Evolutionary conservation across 2,797 vertebrate genomes (phyloP).

Genomic region (Phoeniculus purpureus): DNA sequence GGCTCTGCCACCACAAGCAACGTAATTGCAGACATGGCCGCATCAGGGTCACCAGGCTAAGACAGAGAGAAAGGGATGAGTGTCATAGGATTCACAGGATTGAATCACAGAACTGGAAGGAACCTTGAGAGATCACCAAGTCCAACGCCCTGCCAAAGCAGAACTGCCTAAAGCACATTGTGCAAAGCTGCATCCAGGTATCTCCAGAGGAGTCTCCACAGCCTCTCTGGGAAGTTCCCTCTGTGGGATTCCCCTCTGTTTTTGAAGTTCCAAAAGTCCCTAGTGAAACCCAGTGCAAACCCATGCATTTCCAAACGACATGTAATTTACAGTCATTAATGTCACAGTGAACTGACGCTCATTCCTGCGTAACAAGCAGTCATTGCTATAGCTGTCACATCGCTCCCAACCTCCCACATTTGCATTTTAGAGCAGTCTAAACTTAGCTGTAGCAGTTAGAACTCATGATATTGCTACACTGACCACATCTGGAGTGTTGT

Average conservation of each 20-base stretch:
- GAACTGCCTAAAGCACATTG: no score
- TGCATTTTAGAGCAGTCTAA: neutral
- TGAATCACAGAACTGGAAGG: no score
- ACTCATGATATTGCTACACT: neutral
- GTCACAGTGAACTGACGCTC: neutral
- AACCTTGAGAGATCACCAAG: no score
- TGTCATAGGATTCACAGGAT: no score
- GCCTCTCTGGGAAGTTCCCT: no score
- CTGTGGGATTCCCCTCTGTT: neutral
- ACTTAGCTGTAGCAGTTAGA: neutral
- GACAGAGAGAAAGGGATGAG: neutral
- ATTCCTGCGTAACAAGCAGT: neutral
- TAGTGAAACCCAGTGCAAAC: neutral
- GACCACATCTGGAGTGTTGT: no score
- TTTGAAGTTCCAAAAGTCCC: neutral
- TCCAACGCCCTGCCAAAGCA: no score
- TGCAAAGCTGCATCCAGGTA: no score
- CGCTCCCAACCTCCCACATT: neutral
- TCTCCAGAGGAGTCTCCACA: no score
- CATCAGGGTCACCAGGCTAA: neutral
- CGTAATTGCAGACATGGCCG: neutral
- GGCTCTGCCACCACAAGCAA: neutral
- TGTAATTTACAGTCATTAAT: neutral
- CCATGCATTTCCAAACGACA: neutral
- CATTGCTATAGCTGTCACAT: neutral